phyloP scores from a whole-genome alignment of 1,140 invertebrate genomes.

The Heliconius congener region DNA sequence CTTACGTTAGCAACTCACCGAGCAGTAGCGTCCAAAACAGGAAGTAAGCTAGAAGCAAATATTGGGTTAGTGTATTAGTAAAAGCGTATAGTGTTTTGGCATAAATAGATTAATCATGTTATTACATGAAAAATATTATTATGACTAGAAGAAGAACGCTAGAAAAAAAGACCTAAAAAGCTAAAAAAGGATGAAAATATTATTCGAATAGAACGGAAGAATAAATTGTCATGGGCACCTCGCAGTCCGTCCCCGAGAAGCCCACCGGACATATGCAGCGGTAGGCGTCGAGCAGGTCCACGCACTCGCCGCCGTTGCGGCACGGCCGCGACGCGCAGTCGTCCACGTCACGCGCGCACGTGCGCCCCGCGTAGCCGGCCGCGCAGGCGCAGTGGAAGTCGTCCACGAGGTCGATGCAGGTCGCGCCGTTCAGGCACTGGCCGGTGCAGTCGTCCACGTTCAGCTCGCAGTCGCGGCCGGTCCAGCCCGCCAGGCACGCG shows the following conservation, averaged over 20 bases:
- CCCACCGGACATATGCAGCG: constrained; percentile 92
- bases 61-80: constrained; percentile 66
- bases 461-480: constrained; percentile 91
- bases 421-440: constrained; percentile 93
- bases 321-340: constrained; percentile 90
- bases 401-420: constrained; percentile 91
- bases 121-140: neutral
- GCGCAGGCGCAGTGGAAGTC: constrained; percentile 92
- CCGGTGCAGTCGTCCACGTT: constrained; percentile 95
- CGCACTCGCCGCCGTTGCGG: constrained; percentile 91
- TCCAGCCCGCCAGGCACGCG: constrained; percentile 92
- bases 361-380: constrained; percentile 88
- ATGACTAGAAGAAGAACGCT: neutral
- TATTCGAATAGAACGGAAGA: neutral
- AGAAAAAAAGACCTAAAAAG: neutral
- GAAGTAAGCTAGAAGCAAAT: constrained; percentile 76
- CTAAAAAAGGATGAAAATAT: constrained; percentile 4
- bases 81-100: constrained; percentile 7
- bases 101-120: neutral
- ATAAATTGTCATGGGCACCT: constrained; percentile 76
- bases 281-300: constrained; percentile 90
- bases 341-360: constrained; percentile 87
- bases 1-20: constrained; percentile 55
- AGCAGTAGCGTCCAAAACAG: constrained; percentile 71
- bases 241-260: constrained; percentile 89